These are phyloP conservation scores for Heliconius hewitsoni DNA, from an alignment of 1,140 invertebrate species.

Conservation along the genomic window DNA sequence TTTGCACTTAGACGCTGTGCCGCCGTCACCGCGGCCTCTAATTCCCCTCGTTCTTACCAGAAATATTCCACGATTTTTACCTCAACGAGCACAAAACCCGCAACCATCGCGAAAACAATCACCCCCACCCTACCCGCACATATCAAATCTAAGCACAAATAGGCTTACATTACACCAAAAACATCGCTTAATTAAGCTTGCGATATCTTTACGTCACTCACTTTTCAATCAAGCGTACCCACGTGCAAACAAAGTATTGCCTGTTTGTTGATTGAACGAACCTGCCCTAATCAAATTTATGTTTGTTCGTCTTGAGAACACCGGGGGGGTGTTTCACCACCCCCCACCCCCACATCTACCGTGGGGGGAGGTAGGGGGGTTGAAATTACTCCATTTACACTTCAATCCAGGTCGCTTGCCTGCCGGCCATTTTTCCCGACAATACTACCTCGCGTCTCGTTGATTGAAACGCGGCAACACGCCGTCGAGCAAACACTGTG, in stretches of 20 bases:
- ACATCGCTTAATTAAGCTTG: conserved; percentile 18
- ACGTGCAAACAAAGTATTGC: conserved; percentile 55
- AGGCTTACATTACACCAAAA: conserved; percentile 5
- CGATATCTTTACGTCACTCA: conserved; percentile 26
- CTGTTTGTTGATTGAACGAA: conserved; percentile 59
- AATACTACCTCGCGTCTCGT: conserved; percentile 50
- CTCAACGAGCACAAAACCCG: background rate
- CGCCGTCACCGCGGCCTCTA: background rate
- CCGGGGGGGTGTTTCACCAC: background rate
- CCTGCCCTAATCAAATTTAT: conserved; percentile 70
- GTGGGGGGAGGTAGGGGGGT: background rate
- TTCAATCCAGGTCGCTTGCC: conserved; percentile 73
- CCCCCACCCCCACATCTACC: background rate
- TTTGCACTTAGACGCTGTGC: background rate
- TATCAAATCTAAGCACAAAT: background rate
- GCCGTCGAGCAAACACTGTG: conserved; percentile 30
- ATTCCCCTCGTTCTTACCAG: background rate
- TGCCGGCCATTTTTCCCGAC: conserved; percentile 71
- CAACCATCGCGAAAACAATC: background rate
- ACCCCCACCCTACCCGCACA: background rate
- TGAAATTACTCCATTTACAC: conserved; percentile 76
- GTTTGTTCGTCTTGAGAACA: conserved; percentile 55
- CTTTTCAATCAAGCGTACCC: conserved; percentile 51
- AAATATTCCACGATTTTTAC: background rate
- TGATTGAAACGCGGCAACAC: conserved; percentile 42